Percentiles rank a stretch among this genome's conserved stretches.
Evolutionary conservation across 92 coral and sea anemone genomes (phyloP).

Genomic region (Meandrina meandrites): DNA sequence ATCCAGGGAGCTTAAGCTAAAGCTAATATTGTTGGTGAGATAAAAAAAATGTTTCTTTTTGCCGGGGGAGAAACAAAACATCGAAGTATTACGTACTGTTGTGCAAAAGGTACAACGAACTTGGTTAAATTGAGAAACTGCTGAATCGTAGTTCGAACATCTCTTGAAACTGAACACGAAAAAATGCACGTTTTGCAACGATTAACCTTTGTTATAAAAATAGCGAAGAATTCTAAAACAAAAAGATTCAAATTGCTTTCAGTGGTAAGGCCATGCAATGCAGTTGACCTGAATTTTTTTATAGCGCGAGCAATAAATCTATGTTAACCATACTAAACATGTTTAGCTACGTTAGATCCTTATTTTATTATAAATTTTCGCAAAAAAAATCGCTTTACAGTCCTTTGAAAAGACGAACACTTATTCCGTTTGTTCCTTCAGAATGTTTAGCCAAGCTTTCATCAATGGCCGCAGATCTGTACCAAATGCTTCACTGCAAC

Average conservation of each 20-base stretch:
- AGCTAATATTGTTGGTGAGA: neutral
- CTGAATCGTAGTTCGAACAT: neutral
- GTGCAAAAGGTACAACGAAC: neutral
- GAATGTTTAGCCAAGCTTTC: neutral
- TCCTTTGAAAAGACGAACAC: neutral
- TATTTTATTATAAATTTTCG: neutral
- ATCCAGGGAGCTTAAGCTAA: no score
- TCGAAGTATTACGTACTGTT: neutral
- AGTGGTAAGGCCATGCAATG: neutral
- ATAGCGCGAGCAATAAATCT: neutral
- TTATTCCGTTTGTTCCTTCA: neutral
- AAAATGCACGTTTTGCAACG: neutral
- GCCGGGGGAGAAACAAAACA: neutral
- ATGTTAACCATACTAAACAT: neutral
- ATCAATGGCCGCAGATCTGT: neutral
- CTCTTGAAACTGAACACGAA: neutral
- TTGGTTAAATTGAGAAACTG: neutral
- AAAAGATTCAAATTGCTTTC: neutral
- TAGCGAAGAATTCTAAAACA: neutral
- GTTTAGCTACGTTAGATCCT: neutral
- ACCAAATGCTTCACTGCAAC: neutral
- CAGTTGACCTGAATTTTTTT: neutral
- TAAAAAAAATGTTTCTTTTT: neutral
- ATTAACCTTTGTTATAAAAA: neutral
- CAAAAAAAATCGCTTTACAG: neutral